Percentiles rank a stretch among this genome's conserved stretches.
Evolutionary conservation across 2,797 vertebrate genomes (phyloP).

Genomic region (Falco naumanni): DNA sequence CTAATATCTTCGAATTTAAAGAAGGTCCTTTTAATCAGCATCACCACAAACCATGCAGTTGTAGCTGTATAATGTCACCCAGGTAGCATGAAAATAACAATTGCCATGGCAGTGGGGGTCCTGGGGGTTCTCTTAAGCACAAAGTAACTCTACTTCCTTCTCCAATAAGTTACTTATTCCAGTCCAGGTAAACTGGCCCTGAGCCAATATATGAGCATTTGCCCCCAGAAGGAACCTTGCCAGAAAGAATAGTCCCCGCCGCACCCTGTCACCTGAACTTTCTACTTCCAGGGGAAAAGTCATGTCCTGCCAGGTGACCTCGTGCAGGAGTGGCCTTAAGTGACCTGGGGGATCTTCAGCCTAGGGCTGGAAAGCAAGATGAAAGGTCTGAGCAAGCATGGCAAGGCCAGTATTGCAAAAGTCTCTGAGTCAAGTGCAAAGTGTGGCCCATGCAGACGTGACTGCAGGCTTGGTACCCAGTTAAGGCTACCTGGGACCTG

Average conservation of each 20-base stretch:
- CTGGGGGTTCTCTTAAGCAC: not conserved
- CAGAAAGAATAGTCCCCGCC: not conserved
- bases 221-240: not conserved
- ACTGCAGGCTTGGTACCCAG: not conserved
- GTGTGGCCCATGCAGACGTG: not conserved
- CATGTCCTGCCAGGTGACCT: not conserved
- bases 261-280: not conserved
- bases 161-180: not conserved
- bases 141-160: not conserved
- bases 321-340: not conserved
- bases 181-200: not conserved
- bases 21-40: not conserved
- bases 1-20: not conserved
- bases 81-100: conserved; percentile 4
- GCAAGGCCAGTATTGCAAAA: not conserved
- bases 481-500: not conserved
- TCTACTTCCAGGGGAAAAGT: not conserved
- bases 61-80: not conserved
- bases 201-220: not conserved
- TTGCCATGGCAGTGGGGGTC: not conserved
- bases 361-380: not conserved
- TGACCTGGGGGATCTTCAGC: not conserved
- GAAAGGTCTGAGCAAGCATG: not conserved
- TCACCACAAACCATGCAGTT: not conserved
- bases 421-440: not conserved